phyloP scores from a whole-genome alignment of 2,888 invertebrate genomes.

The Nomada hirtipes region DNA sequence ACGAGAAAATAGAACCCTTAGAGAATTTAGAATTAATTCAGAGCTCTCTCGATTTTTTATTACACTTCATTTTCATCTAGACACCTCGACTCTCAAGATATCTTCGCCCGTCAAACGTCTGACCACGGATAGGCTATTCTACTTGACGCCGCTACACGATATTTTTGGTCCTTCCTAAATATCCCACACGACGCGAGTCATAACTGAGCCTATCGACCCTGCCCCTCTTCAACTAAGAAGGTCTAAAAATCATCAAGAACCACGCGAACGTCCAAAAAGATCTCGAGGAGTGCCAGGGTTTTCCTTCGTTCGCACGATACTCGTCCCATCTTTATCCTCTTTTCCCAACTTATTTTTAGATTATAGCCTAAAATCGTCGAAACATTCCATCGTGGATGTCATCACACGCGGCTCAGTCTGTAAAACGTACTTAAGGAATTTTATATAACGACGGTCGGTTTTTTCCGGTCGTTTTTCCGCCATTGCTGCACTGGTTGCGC shows the following conservation, averaged over 20 bases:
- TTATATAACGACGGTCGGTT: conserved; percentile 31
- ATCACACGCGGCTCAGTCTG: conserved; percentile 17
- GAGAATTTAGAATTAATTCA: background rate
- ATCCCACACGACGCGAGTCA: background rate
- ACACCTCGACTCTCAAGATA: background rate
- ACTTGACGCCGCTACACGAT: background rate
- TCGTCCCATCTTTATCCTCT: background rate
- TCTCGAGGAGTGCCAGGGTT: background rate
- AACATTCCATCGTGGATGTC: conserved; percentile 51
- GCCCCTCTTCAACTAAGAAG: background rate
- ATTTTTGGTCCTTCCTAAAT: background rate
- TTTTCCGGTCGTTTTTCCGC: conserved; percentile 25
- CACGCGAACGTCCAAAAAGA: conserved; percentile 14
- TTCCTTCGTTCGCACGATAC: conserved; percentile 12
- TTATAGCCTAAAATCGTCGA: conserved; percentile 18
- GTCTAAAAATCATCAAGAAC: background rate
- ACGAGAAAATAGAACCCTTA: too few species aligned
- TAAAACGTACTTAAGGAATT: conserved; percentile 30
- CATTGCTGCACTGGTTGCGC: conserved; percentile 16
- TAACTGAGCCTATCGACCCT: background rate
- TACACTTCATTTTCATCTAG: too few species aligned
- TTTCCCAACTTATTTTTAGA: conserved; percentile 11
- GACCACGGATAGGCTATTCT: background rate
- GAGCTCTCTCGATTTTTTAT: too few species aligned
- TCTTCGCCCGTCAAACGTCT: background rate